Evolutionary conservation across 2,113 vertebrate species (phyloP).

Genomic region (Aldabrachelys gigantea): DNA sequence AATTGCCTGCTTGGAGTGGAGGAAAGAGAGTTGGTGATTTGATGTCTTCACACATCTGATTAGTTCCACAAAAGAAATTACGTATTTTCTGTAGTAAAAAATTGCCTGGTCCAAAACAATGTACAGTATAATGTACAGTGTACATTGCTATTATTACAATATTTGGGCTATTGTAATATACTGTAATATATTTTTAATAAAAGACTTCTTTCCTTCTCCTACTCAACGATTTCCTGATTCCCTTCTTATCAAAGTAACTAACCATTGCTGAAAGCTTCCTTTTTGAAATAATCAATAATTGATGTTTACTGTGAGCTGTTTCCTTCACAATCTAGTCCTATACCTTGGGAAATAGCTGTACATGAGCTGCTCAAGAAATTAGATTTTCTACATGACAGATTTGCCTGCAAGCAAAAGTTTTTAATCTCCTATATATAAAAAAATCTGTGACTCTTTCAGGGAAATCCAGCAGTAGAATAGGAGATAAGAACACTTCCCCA

Average conservation of each 20-base stretch:
- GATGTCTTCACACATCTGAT: neutral
- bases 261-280: neutral
- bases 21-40: neutral
- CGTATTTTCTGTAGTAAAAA: neutral
- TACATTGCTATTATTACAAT: neutral
- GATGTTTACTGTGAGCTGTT: neutral
- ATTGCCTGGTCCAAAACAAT: neutral
- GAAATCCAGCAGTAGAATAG: neutral
- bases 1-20: neutral
- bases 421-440: neutral
- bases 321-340: neutral
- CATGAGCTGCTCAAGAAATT: neutral
- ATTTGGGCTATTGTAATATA: neutral
- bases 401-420: neutral
- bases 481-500: neutral
- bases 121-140: neutral
- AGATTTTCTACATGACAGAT: neutral
- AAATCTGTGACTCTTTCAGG: neutral
- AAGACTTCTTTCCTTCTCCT: neutral
- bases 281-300: neutral
- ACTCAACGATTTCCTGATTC: neutral
- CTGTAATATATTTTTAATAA: neutral
- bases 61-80: neutral
- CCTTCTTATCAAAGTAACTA: neutral
- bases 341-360: neutral